Percentiles rank a stretch among this genome's conserved stretches.
Evolutionary conservation across 2,113 vertebrate genomes (phyloP).

Genomic region (Neolamprologus hecqui): DNA sequence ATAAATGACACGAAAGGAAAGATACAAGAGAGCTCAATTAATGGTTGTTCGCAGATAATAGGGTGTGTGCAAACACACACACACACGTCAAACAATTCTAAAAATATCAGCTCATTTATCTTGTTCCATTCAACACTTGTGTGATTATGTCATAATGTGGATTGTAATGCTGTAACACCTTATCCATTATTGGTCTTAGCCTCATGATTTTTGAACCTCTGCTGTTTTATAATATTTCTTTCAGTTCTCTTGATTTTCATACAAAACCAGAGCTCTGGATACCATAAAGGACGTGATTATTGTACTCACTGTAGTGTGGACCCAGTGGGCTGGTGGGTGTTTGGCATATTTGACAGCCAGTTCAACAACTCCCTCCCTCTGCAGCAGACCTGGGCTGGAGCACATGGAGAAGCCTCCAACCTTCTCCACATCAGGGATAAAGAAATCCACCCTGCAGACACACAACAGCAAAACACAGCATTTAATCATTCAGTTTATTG

Average conservation of each 20-base stretch:
- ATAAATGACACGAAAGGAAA: neutral
- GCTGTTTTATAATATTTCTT: neutral
- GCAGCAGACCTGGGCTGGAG: slow-evolving; percentile 82
- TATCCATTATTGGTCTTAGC: neutral
- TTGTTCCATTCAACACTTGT: neutral
- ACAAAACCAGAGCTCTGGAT: neutral
- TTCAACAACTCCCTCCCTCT: slow-evolving; percentile 81
- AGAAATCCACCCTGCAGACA: slow-evolving; percentile 86
- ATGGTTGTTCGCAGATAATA: neutral
- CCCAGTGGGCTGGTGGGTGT: slow-evolving; percentile 88
- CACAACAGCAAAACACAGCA: neutral
- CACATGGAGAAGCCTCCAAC: slow-evolving; percentile 96
- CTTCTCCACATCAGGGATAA: slow-evolving; percentile 84
- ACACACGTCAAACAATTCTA: neutral
- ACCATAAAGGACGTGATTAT: neutral
- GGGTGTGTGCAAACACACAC: neutral
- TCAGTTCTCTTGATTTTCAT: neutral
- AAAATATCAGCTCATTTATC: neutral
- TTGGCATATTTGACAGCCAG: slow-evolving; percentile 84
- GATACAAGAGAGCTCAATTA: neutral
- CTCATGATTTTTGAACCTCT: neutral
- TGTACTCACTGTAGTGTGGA: slow-evolving; percentile 80
- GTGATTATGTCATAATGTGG: neutral
- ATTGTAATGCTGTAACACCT: neutral
- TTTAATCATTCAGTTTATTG: neutral